Percentiles rank a stretch among this genome's conserved stretches.
These are phyloP conservation scores for Capricornis sumatraensis DNA, from an alignment of 2,113 vertebrate species.

Conservation along the genomic window DNA sequence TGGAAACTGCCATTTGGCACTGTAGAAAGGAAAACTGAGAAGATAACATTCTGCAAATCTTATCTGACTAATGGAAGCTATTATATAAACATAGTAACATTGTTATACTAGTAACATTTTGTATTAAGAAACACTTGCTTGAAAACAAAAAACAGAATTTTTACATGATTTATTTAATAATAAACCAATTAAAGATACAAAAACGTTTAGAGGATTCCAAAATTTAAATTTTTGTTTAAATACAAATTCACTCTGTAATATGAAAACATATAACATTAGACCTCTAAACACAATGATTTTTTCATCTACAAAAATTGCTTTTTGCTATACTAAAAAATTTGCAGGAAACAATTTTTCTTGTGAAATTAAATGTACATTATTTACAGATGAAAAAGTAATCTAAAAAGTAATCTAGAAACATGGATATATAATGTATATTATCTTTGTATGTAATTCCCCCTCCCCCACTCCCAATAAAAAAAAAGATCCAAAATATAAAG, in stretches of 20 bases:
- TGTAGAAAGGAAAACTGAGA: background rate
- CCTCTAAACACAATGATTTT: slow-evolving; percentile 85
- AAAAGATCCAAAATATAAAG: slow-evolving; percentile 78
- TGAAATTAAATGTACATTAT: slow-evolving; percentile 87
- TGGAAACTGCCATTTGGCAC: background rate
- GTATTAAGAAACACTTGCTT: slow-evolving; percentile 30
- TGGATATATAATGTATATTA: slow-evolving; percentile 69
- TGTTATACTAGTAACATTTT: background rate
- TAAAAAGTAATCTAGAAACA: slow-evolving; percentile 72
- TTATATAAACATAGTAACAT: background rate
- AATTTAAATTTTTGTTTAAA: slow-evolving; percentile 87
- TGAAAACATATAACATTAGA: slow-evolving; percentile 85
- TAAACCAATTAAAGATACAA: slow-evolving; percentile 90
- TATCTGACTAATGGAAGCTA: background rate
- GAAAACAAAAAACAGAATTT: slow-evolving; percentile 71
- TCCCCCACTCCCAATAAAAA: slow-evolving; percentile 71
- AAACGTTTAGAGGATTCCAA: slow-evolving; percentile 80
- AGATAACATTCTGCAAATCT: background rate
- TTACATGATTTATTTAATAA: slow-evolving; percentile 86
- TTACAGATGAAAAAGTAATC: slow-evolving; percentile 82
- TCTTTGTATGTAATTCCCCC: slow-evolving; percentile 71
- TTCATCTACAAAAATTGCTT: slow-evolving; percentile 85
- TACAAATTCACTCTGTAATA: slow-evolving; percentile 86
- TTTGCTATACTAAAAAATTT: slow-evolving; percentile 77
- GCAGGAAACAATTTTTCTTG: slow-evolving; percentile 79